Conservation (phyloP, 2,888 invertebrate species). For the Cerastis leucographa region DNA sequence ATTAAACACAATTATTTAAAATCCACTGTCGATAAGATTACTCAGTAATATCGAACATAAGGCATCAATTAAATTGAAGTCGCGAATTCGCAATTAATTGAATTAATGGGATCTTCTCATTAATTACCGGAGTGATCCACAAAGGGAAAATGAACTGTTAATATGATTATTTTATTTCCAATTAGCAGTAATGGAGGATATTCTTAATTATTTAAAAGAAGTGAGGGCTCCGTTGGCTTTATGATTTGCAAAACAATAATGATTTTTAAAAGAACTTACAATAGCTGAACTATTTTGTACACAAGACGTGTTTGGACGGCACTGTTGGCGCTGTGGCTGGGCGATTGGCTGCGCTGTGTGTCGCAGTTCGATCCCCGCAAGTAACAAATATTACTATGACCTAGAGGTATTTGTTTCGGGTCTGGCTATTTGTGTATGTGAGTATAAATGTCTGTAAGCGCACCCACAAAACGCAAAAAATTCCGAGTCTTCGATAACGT, state of each 20-base stretch:
- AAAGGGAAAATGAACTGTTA: slow-evolving; percentile 22
- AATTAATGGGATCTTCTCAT: slow-evolving; percentile 37
- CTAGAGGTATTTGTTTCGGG: too few relatives aligned
- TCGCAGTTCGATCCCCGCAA: too few relatives aligned
- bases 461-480: too few relatives aligned
- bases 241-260: not conserved
- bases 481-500: too few relatives aligned
- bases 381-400: too few relatives aligned
- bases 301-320: too few relatives aligned
- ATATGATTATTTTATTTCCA: slow-evolving; percentile 45
- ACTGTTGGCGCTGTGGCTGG: too few relatives aligned
- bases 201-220: slow-evolving; percentile 29
- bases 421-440: too few relatives aligned
- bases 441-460: too few relatives aligned
- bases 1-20: slow-evolving; percentile 14
- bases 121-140: slow-evolving; percentile 44
- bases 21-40: slow-evolving; percentile 8
- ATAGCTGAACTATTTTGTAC: not conserved
- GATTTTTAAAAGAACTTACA: not conserved
- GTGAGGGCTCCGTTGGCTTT: not conserved
- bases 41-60: slow-evolving; percentile 23
- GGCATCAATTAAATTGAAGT: slow-evolving; percentile 36
- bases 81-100: slow-evolving; percentile 29
- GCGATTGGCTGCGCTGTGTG: too few relatives aligned
- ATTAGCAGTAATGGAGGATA: slow-evolving; percentile 32